phyloP scores from a whole-genome alignment of 37 sponge, comb jelly and placozoan species.

The Crambe crambe region DNA sequence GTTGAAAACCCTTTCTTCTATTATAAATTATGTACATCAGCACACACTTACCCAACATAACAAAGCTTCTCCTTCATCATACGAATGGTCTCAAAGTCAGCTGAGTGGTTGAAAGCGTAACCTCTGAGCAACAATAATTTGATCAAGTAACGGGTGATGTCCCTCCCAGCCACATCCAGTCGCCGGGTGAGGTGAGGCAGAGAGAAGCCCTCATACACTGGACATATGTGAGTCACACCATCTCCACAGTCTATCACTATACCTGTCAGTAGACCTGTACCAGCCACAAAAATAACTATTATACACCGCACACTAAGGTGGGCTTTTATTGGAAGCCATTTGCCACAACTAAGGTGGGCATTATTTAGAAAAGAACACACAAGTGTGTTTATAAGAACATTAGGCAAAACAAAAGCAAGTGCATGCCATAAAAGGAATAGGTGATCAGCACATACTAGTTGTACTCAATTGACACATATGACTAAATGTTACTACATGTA shows the following conservation, averaged over 20 bases:
- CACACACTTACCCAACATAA: conserved; percentile 96
- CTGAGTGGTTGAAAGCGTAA: conserved; percentile 99
- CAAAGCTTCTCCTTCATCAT: conserved; percentile 99
- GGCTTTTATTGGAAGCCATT: too few species aligned
- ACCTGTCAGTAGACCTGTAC: conserved; percentile 90
- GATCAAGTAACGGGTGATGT: conserved; percentile 97
- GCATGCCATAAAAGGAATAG: too few species aligned
- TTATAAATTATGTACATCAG: too few species aligned
- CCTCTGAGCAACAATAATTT: conserved; percentile 96
- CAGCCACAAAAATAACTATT: too few species aligned
- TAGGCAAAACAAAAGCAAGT: too few species aligned
- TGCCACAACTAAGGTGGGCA: too few species aligned
- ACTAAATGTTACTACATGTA: too few species aligned
- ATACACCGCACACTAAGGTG: neutral
- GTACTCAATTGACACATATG: too few species aligned
- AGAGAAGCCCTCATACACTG: conserved; percentile 98
- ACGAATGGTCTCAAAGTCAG: conserved; percentile 98
- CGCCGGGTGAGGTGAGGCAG: conserved; percentile 95
- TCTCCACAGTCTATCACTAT: conserved; percentile 99
- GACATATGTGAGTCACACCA: conserved; percentile 99
- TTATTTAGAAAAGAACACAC: too few species aligned
- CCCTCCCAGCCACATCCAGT: conserved; percentile 97
- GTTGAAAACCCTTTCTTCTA: too few species aligned
- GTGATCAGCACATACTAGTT: too few species aligned
- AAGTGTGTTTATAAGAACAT: too few species aligned